These are phyloP conservation scores for Peromyscus leucopus DNA, from an alignment of 2,113 vertebrate genomes.

Conservation along the genomic window DNA sequence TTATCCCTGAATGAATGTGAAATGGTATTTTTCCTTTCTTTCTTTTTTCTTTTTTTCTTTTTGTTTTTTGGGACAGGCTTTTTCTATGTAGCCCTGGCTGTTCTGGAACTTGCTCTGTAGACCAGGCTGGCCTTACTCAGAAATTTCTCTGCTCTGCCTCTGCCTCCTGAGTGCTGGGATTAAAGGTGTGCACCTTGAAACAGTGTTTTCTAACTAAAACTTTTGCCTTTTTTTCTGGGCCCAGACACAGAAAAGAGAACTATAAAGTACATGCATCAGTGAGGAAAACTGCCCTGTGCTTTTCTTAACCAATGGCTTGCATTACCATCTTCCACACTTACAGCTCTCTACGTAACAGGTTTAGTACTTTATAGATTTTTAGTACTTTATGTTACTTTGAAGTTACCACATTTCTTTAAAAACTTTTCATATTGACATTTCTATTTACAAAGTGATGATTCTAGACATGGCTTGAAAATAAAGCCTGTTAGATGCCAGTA, in stretches of 20 bases:
- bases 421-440: not conserved
- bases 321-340: not conserved
- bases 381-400: conserved; percentile 6
- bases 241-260: not conserved
- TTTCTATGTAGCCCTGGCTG: not conserved
- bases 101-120: not conserved
- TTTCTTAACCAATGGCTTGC: not conserved
- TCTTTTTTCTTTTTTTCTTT: not conserved
- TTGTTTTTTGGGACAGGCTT: not conserved
- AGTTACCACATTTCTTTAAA: not conserved
- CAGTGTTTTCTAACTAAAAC: not conserved
- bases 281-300: not conserved
- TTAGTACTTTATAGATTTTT: not conserved
- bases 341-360: not conserved
- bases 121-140: not conserved
- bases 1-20: not conserved
- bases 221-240: not conserved
- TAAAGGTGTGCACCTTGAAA: not conserved
- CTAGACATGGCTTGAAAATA: conserved; percentile 1
- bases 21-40: not conserved
- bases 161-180: not conserved
- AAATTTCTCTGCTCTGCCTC: not conserved
- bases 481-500: not conserved
- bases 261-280: not conserved
- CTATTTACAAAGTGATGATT: conserved; percentile 22